Evolutionary conservation across 2,888 invertebrate species (phyloP).

Genomic region (Agriopis marginaria): DNA sequence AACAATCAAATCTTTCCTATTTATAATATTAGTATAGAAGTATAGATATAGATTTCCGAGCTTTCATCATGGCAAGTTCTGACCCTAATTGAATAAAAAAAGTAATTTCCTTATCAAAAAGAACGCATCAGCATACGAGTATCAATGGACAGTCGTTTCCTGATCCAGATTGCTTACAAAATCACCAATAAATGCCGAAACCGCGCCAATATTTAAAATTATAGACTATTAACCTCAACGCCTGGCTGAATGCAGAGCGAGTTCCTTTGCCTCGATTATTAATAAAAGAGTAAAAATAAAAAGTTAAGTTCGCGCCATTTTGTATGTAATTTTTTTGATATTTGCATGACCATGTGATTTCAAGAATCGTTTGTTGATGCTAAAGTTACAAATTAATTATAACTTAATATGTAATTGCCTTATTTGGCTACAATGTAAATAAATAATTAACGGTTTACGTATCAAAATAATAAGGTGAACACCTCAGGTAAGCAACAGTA

Average conservation of each 20-base stretch:
- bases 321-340: slow-evolving; percentile 2
- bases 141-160: slow-evolving; percentile 34
- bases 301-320: slow-evolving; percentile 19
- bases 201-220: slow-evolving; percentile 36
- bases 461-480: no score
- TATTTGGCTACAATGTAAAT: no score
- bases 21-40: no score
- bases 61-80: neutral
- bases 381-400: no score
- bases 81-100: slow-evolving; percentile 20
- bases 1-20: no score
- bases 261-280: slow-evolving; percentile 7
- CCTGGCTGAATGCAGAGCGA: slow-evolving; percentile 21
- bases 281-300: slow-evolving; percentile 7
- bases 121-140: slow-evolving; percentile 26
- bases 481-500: no score
- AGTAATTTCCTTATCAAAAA: slow-evolving; percentile 24
- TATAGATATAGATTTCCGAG: no score
- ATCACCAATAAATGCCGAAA: slow-evolving; percentile 35
- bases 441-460: no score
- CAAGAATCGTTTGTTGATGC: no score
- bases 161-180: slow-evolving; percentile 32
- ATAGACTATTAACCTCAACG: slow-evolving; percentile 34
- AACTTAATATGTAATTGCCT: no score
- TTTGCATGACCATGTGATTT: no score